Base-by-base conservation (phyloP, 2,888 invertebrate genomes). In the Patella caerulea region DNA sequence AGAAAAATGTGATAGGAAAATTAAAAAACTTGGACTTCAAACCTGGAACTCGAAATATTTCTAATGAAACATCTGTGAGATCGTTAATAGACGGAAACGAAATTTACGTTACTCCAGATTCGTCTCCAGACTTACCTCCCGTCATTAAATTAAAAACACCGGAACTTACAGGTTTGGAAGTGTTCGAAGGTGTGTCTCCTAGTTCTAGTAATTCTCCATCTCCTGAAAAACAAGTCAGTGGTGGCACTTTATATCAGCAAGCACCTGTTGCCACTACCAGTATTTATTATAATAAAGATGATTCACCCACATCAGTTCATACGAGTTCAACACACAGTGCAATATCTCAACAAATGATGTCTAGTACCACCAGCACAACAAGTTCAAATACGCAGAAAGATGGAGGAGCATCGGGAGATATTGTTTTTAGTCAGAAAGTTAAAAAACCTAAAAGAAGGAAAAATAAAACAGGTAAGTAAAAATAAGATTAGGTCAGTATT, bases 361-460 rank as follows among this genome's bases (percentile, higher is more conserved):
- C 19, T 24, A 9, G 19, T 19, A n/a, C 17, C 5, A 69, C 19
- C 17, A 17, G 24, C n/a, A 17, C 14, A 12, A 19, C 19, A 70
- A 73, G 82, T 82, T 65, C 45, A 9, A 45, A 45, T 45, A 45
- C 9, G 9, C 45, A 45, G 45, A 45, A 45, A 45, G 45, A 45
- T 45, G 45, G 45, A 45, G 45, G 45, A 45, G 45, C 45, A 4
- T 45, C 45, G 1, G 45, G 45, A 45, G 86, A 83, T 71, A 88
- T 89, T 77, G 87, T 88, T 9, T 87, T 86, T 77, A 83, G 80
- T 74, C 82, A 83, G 71, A 82, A 82, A 34, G 83, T 82, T 74
- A 80, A 83, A 72, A 88, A 87, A 78, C 76, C 81, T 24, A 88
- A 87, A 73, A 88, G 87, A 79, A 88, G 87, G 78, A 86, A 84